Base-by-base conservation (phyloP, 1,140 invertebrate species). In the Laupala kohalensis region DNA sequence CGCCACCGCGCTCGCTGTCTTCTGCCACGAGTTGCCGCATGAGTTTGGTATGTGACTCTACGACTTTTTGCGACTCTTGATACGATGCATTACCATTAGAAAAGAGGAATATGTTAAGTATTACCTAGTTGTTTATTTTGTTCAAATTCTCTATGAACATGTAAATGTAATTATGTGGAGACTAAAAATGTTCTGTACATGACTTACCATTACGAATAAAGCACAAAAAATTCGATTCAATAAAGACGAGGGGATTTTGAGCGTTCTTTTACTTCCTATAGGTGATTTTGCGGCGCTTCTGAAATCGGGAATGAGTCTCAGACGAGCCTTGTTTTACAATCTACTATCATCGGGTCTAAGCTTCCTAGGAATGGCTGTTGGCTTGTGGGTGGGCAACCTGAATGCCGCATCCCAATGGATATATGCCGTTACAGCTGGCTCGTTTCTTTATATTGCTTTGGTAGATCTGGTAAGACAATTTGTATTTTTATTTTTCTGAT, bases 201-300 rank as follows among this genome's bases (percentile, higher is more conserved):
- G n/a, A n/a, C n/a, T n/a, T n/a, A n/a, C n/a, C n/a, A n/a, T n/a
- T n/a, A n/a, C n/a, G n/a, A n/a, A n/a, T n/a, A n/a, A n/a, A n/a
- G n/a, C n/a, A n/a, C n/a, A n/a, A n/a, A n/a, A n/a, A n/a, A n/a
- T n/a, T n/a, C n/a, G n/a, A n/a, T n/a, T n/a, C n/a, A n/a, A n/a
- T n/a, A n/a, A n/a, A n/a, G n/a, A n/a, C n/a, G n/a, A n/a, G n/a
- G n/a, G n/a, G n/a, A n/a, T n/a, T n/a, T n/a, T n/a, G n/a, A n/a
- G n/a, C n/a, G n/a, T n/a, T n/a, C n/a, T n/a, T n/a, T n/a, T n/a
- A n/a, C n/a, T n/a, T n/a, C 66, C 73, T 73, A 19, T 77, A 86
- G 91, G 91, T 9, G 91, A 93, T 79, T 93, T 93, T 81, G 91
- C 91, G 1, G 84, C 93, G 30, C 79, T 93, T n/a, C 79, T 93